Evolutionary conservation across 1,140 invertebrate genomes (phyloP).

Genomic region (Coptotermes formosanus): DNA sequence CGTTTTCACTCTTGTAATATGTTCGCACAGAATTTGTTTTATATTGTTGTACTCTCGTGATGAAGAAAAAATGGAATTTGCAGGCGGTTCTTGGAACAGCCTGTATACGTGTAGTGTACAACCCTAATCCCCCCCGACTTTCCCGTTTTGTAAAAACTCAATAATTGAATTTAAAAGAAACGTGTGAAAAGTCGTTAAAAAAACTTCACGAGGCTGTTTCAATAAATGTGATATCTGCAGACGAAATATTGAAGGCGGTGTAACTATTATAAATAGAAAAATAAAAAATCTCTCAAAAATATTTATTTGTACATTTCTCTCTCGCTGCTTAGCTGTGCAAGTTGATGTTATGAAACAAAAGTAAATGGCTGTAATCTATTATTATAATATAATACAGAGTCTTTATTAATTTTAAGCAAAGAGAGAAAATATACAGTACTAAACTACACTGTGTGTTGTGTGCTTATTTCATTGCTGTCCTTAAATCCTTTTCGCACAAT

Average conservation of each 20-base stretch:
- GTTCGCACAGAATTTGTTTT: background rate
- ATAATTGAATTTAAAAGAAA: background rate
- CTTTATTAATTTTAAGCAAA: conserved; percentile 26
- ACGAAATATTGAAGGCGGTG: conserved; percentile 26
- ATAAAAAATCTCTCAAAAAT: conserved; percentile 29
- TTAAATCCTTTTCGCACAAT: no score
- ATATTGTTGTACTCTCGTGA: conserved; percentile 16
- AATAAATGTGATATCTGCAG: conserved; percentile 31
- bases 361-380: conserved; percentile 31
- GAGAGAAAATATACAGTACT: conserved; percentile 29
- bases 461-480: background rate
- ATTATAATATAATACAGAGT: conserved; percentile 27
- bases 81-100: conserved; percentile 10
- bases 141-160: conserved; percentile 4
- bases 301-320: conserved; percentile 32
- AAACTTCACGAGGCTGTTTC: conserved; percentile 26
- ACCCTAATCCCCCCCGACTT: background rate
- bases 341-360: conserved; percentile 29
- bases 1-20: background rate
- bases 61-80: background rate
- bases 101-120: conserved; percentile 4
- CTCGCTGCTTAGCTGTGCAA: conserved; percentile 23
- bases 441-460: background rate
- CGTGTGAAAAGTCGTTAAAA: conserved; percentile 8
- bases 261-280: conserved; percentile 27